Base-by-base conservation (phyloP, 2,797 vertebrate species). In the Erpetoichthys calabaricus region DNA sequence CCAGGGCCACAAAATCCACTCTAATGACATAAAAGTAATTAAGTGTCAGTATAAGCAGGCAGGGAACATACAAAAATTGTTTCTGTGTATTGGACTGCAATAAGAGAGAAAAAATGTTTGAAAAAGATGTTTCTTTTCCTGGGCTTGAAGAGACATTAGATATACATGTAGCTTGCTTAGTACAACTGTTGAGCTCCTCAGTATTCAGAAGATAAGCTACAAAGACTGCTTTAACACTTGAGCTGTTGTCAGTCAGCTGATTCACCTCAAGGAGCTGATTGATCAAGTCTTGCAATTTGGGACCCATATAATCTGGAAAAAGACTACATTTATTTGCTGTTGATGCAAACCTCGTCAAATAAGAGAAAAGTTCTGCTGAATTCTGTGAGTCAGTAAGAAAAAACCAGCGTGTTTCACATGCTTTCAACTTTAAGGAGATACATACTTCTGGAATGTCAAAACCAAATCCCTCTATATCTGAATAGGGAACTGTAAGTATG, bases 11-110 rank as follows among this genome's bases (percentile, higher is more conserved):
- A 63, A 95, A 91, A 75, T 95, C 86, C 3, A 90, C 78, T 72
- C 87, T 88, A 57, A 95, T 74, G 64, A 94, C 71, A 9, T 89
- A 90, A 53, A 98, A 79, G 62, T 93, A 82, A 61, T 88, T 80
- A 6, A 82, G 72, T 0, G 91, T 91, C 61, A 98, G 82, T 69
- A 97, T 84, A 66, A 97, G 71, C 78, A 94, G 85, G 52, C 80
- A 84, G 0, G 89, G 90, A 59, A 86, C 79, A 59, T 78, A 68
- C 7, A 73, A 67, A 1, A 76, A 74, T 45, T 72, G 73, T 42
- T 41, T 53, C 6, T 62, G 57, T 1, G 25, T 58, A 47, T 60
- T 59, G 3, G 61, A 46, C 4, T 63, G 3, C 8, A 51, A 10
- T 8, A 60, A 9, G 8, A 61, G 51, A 3, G 77, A 65, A 5